Evolutionary conservation across 2,113 vertebrate species (phyloP).

Genomic region (Zosterops japonicus): DNA sequence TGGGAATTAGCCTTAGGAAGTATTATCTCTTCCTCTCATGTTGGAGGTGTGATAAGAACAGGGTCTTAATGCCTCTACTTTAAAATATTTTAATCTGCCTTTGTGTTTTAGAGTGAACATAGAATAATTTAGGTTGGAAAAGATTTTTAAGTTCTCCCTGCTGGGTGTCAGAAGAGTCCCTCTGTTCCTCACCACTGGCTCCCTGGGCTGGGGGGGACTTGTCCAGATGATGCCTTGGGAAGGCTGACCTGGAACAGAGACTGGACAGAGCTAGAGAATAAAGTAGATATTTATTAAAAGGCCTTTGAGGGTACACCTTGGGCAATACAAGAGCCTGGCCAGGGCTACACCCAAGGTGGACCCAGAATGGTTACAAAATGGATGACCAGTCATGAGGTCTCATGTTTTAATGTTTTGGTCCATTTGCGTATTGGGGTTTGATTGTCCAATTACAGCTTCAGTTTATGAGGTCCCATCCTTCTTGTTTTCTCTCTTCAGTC

Average conservation of each 20-base stretch:
- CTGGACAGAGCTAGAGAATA: neutral
- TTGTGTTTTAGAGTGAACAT: neutral
- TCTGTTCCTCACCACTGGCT: neutral
- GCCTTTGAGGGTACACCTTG: neutral
- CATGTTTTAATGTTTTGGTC: neutral
- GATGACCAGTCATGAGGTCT: rapidly evolving
- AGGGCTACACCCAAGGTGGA: neutral
- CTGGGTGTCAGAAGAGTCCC: neutral
- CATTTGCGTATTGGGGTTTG: neutral
- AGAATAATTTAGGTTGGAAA: neutral
- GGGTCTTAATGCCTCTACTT: neutral
- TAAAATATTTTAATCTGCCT: neutral
- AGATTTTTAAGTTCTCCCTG: neutral
- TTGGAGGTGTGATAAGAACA: neutral
- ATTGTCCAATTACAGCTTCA: neutral
- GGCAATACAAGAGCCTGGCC: neutral
- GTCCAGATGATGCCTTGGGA: neutral
- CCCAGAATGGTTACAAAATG: neutral
- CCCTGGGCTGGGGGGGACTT: neutral
- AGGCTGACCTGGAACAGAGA: neutral
- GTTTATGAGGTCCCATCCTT: neutral
- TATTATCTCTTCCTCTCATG: neutral
- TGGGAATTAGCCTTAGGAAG: neutral
- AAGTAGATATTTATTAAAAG: neutral
- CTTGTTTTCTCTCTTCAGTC: neutral